Evolutionary conservation across 2,888 invertebrate genomes (phyloP).

Genomic region (Spicauda simplicius): DNA sequence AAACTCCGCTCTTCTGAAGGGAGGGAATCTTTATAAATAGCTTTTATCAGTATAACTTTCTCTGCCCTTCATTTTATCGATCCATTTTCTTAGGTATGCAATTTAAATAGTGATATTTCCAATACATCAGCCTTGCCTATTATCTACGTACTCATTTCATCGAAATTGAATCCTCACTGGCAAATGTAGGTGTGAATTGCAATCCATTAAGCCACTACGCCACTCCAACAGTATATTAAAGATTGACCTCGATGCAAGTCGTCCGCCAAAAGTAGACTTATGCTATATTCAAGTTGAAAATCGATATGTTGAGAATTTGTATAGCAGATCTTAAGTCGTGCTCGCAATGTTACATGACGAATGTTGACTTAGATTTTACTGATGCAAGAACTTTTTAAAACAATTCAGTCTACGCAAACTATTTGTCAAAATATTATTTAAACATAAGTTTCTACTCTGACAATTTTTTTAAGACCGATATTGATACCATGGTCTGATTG

Average conservation of each 20-base stretch:
- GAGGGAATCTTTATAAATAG: no score
- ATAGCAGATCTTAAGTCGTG: slow-evolving; percentile 23
- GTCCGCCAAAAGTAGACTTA: slow-evolving; percentile 33
- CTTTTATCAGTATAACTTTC: no score
- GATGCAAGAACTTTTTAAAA: background rate
- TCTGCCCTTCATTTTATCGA: no score
- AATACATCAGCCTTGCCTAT: background rate
- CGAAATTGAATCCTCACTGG: background rate
- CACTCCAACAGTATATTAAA: slow-evolving; percentile 27
- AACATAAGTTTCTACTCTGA: no score
- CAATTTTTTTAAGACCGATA: no score
- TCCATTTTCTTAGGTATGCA: no score
- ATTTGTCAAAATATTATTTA: no score
- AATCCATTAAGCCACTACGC: slow-evolving; percentile 30
- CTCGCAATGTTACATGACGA: slow-evolving; percentile 9
- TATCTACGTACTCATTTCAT: background rate
- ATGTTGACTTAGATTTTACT: background rate
- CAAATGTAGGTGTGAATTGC: slow-evolving; percentile 14
- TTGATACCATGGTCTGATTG: no score
- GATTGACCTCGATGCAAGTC: slow-evolving; percentile 36
- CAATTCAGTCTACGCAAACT: no score
- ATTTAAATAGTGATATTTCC: background rate
- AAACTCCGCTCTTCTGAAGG: no score
- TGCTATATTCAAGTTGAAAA: slow-evolving; percentile 35
- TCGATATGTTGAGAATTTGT: slow-evolving; percentile 34